A percentile compares a stretch with the other conserved stretches of the same genome.
These are phyloP conservation scores for Crematogaster levior DNA, from an alignment of 2,888 invertebrate genomes.

Conservation along the genomic window DNA sequence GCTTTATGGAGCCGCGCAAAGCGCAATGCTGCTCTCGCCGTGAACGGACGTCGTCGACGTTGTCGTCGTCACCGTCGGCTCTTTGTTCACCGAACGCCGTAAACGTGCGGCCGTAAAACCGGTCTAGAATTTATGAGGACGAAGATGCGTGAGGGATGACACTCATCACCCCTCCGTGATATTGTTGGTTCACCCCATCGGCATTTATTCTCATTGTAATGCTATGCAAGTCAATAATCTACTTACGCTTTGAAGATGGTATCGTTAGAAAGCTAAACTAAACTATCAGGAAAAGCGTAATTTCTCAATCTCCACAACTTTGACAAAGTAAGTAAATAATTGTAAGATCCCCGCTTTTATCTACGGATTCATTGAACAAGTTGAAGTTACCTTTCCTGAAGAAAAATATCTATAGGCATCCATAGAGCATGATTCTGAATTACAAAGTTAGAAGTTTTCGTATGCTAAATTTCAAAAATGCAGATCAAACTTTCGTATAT, in stretches of 20 bases:
- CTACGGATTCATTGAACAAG: not conserved
- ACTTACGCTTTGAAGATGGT: not conserved
- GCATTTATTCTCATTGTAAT: not conserved
- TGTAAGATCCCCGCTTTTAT: not conserved
- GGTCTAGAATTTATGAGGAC: slow-evolving; percentile 46
- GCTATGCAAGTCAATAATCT: not conserved
- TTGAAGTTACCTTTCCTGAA: not conserved
- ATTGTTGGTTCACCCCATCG: not conserved
- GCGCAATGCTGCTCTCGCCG: slow-evolving; percentile 29
- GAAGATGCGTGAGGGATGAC: not conserved
- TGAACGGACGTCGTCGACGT: slow-evolving; percentile 47
- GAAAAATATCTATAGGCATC: not conserved
- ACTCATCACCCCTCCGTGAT: not conserved
- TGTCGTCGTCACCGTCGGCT: slow-evolving; percentile 27
- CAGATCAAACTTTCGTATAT: not conserved
- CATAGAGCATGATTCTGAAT: not conserved
- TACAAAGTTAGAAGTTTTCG: not conserved
- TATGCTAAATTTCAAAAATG: not conserved
- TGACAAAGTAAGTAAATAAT: too few relatives aligned
- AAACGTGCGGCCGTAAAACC: slow-evolving; percentile 53
- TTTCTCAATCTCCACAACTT: not conserved
- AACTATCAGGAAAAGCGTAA: not conserved
- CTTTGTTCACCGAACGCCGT: slow-evolving; percentile 55
- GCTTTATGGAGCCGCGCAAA: slow-evolving; percentile 64
- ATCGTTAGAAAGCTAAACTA: too few relatives aligned